Evolutionary conservation across 2,113 vertebrate species (phyloP), one percentile per base, ranked within the genome.

Genomic region (Gopherus evgoodei): DNA sequence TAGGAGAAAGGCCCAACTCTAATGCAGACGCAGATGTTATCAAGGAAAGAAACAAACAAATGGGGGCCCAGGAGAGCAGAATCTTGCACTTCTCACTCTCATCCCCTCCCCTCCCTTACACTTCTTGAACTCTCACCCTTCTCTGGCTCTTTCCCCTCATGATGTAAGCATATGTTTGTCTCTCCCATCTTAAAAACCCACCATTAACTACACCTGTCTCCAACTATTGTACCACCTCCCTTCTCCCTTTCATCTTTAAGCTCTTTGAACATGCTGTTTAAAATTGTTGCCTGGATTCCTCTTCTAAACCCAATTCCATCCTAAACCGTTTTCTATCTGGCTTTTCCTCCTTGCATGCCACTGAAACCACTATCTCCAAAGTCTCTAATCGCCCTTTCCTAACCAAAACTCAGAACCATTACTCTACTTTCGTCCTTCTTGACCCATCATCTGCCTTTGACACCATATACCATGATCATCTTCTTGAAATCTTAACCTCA

Each of bases 1-100:
- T 35, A 19, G 69, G 22, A 72, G 4, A 78, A 24, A 93, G 87
- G 6, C 3, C 29, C 19, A 57, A 72, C 75, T 83, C 47, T 35
- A 92, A 25, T 0, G 0, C 22, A 6, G 5, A 0, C 49, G 3
- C 50, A 25, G 1, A 25, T 57, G n/a, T 50, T 12, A 69, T 44
- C 38, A 95, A 91, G 81, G 29, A 86, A 89, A 69, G 13, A 31
- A 65, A 65, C 29, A 69, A 72, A 38, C 35, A 16, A 29, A 62
- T 29, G 6, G 17, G 65, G 35, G 35, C 4, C 14, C n/a, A 90
- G 35, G 86, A 86, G 17, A 56, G 42, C 0, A 87, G 52, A 59
- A 52, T 6, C 4, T 83, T 31, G 44, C 2, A 86, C 42, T 59
- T 4, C 1, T 56, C 12, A 47, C 9, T n/a, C 65, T 38, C 35